Evolutionary conservation across 2,888 invertebrate genomes (phyloP), one percentile per base, ranked within the genome.

Genomic region (Schizaphis graminum): DNA sequence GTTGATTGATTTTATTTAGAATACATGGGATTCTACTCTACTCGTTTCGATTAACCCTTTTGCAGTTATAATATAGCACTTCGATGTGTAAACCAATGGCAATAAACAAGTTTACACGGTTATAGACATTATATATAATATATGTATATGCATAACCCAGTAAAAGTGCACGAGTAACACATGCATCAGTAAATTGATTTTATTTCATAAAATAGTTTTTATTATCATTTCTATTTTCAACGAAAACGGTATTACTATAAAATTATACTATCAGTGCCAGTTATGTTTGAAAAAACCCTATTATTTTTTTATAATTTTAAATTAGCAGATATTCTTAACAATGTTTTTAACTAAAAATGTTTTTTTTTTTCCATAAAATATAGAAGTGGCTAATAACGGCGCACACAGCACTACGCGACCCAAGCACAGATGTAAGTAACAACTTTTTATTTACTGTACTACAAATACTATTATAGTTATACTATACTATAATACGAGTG

Each of bases 391-490:
- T 21, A 93, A 93, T 85, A 93, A 89, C 87, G 93, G 89, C 21
- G 93, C 89, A 85, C 89, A 93, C 57, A 89, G 84, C 49, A 84
- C 89, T 28, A 93, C 89, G 85, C 89, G 89, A 24, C 84, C 89
- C 26, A 93, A 93, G 35, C 93, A 93, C 57, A 89, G 67, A 93
- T 93, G 93, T 93, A 90, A 93, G 93, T 93, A 89, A 87, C 92
- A 92, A 87, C 87, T 35, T 87, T 91, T 57, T 57, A 57, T 91
- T 91, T 61, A 86, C 24, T 86, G 28, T 89, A 44, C 28, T 28
- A 44, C 77, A 35, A 77, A 86, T 47, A 28, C 86, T n/a, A 24
- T 67, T 67, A 47, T 35, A 24, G 11, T 35, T 21, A 77, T 13
- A 67, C 49, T 28, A 61, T 61, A 41, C 57, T 35, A 88, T 24